Conservation (phyloP, 2,113 vertebrate genomes). For the Gavialis gangeticus region DNA sequence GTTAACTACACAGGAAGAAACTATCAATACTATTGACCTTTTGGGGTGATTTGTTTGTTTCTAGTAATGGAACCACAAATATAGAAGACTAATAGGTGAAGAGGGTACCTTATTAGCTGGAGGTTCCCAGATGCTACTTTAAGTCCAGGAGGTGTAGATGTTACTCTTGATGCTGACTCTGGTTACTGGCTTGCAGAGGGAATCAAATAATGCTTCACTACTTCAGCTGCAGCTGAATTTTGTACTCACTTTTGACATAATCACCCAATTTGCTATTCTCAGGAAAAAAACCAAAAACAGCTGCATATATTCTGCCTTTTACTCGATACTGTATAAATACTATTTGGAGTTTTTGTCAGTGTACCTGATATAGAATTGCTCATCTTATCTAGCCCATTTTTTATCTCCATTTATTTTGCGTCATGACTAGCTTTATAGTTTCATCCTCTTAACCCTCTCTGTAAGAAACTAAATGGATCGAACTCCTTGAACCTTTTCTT, state of each 20-base stretch:
- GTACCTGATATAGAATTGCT: background rate
- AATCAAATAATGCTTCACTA: background rate
- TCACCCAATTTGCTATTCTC: background rate
- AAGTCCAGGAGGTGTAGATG: background rate
- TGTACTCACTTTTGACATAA: background rate
- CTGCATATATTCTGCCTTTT: background rate
- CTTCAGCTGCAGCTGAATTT: background rate
- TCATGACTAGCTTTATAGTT: background rate
- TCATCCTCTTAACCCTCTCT: background rate
- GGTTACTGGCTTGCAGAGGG: background rate
- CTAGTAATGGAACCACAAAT: background rate
- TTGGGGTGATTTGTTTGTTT: background rate
- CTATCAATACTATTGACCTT: background rate
- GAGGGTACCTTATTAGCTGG: background rate
- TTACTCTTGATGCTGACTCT: background rate
- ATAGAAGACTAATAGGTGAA: background rate
- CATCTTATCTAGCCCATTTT: background rate
- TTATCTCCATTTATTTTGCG: background rate
- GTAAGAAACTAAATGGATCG: background rate
- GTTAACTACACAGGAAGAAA: background rate
- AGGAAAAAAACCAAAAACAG: background rate
- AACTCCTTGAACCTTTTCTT: background rate
- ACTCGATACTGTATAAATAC: background rate
- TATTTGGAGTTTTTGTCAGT: background rate
- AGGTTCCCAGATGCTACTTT: background rate